phyloP scores from a whole-genome alignment of 2,113 vertebrate species.

The Eleginops maclovinus region DNA sequence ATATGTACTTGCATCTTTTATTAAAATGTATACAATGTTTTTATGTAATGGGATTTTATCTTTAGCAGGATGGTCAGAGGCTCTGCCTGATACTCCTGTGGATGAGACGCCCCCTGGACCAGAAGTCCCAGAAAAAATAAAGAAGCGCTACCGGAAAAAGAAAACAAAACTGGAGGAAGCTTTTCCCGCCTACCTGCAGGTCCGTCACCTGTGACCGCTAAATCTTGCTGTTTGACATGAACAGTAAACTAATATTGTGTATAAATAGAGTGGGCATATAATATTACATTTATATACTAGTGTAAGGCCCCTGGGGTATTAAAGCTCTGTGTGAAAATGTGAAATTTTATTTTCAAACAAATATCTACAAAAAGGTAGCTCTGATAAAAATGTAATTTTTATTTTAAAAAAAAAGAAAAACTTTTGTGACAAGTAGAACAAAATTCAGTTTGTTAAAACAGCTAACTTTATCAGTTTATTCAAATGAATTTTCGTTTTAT shows the following conservation, averaged over 20 bases:
- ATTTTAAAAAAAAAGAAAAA: too few relatives aligned
- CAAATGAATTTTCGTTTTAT: slow-evolving; percentile 22
- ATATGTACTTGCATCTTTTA: neutral
- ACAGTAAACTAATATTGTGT: neutral
- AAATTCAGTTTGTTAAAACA: neutral
- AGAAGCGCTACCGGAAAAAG: slow-evolving; percentile 97
- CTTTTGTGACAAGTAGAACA: neutral
- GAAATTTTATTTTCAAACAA: neutral
- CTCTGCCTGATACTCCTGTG: slow-evolving; percentile 87
- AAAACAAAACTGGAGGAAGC: slow-evolving; percentile 98
- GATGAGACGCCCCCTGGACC: slow-evolving; percentile 88
- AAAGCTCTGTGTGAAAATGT: neutral
- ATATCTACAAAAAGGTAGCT: too few relatives aligned
- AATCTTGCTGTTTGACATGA: neutral
- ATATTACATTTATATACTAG: neutral
- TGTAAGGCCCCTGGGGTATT: neutral
- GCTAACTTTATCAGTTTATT: slow-evolving; percentile 7
- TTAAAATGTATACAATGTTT: neutral
- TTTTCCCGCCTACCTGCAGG: slow-evolving; percentile 96
- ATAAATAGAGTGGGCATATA: neutral
- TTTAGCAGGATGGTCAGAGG: slow-evolving; percentile 89
- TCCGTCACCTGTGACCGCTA: slow-evolving; percentile 57
- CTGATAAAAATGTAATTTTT: too few relatives aligned
- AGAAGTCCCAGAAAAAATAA: slow-evolving; percentile 94
- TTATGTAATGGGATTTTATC: neutral